Conservation (phyloP, 2,113 vertebrate genomes). For the Calidris pugnax region DNA sequence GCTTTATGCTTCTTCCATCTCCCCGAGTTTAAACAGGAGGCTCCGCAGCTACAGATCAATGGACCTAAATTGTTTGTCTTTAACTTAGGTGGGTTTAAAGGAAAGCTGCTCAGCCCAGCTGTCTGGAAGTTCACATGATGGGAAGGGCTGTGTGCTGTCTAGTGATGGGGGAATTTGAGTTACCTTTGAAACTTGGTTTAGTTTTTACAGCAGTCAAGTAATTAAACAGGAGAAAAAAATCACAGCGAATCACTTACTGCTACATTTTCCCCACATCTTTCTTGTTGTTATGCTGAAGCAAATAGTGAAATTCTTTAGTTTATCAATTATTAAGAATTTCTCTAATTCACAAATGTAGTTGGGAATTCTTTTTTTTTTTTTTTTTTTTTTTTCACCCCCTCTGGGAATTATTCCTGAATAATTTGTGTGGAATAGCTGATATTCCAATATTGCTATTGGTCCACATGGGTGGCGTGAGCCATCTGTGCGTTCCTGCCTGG, state of each 20-base stretch:
- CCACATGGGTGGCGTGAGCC: neutral
- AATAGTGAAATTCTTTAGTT: neutral
- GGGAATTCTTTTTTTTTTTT: neutral
- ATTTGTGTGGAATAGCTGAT: neutral
- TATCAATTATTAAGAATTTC: neutral
- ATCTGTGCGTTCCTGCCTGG: neutral
- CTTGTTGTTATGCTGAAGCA: neutral
- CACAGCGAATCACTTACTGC: neutral
- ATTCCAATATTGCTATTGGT: neutral
- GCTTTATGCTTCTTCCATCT: conserved; percentile 45
- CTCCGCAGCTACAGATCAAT: conserved; percentile 63
- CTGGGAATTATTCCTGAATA: neutral
- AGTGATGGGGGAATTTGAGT: neutral
- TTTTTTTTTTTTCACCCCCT: fast-evolving
- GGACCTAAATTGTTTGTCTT: conserved; percentile 68
- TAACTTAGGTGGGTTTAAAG: conserved; percentile 58
- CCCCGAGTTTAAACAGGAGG: conserved; percentile 49
- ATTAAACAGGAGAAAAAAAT: conserved; percentile 31
- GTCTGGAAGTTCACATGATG: conserved; percentile 20
- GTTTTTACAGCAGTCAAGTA: conserved; percentile 21
- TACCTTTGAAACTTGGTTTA: conserved; percentile 32
- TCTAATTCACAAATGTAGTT: neutral
- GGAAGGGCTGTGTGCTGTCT: conserved; percentile 32
- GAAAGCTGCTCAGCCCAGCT: conserved; percentile 61
- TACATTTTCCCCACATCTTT: neutral